Base-by-base conservation (phyloP, 1,140 invertebrate genomes). In the Odontomachus brunneus region DNA sequence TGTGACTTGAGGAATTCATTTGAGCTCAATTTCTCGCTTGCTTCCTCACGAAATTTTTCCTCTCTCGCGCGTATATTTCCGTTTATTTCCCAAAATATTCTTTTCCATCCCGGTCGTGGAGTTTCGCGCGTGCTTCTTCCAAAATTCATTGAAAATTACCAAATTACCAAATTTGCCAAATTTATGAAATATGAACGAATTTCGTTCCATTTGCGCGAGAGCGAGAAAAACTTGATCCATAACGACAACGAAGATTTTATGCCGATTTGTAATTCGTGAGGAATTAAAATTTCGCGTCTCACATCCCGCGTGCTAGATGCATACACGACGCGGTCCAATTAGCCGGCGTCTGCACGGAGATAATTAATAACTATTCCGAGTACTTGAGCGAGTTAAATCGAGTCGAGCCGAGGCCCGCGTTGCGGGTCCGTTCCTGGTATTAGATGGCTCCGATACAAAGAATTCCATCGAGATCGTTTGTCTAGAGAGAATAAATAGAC, bases 321-420 rank as follows among this genome's bases (percentile, higher is more conserved):
- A 86, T 22, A 65, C 9, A 44, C 62, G 53, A 72, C 60, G 73
- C 73, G 14, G 22, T 78, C 29, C 84, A 83, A 72, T 88, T 87
- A 65, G 72, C 38, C 73, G 72, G 82, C 55, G 57, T 80, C 60
- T 65, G 51, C n/a, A 49, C 49, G 14, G 29, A 66, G 66, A 74
- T 85, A 83, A 85, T 88, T 88, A 88, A 88, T 88, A 88, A 88
- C 66, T 76, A 88, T 88, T 85, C 51, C 26, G 83, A 81, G 55
- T 88, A 85, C 62, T 88, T 88, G 19, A 88, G 67, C 75, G 86
- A 88, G 86, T 88, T 88, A 74, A 85, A 48, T 53, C 51, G 49
- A 66, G 57, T 57, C 59, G 72, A 55, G 62, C 85, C 38, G 17
- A 84, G 78, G 75, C 74, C 65, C 78, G 53, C 19, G 22, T 38